These are phyloP conservation scores for Drosophila repletoides DNA, from an alignment of 1,140 invertebrate genomes.

Conservation along the genomic window DNA sequence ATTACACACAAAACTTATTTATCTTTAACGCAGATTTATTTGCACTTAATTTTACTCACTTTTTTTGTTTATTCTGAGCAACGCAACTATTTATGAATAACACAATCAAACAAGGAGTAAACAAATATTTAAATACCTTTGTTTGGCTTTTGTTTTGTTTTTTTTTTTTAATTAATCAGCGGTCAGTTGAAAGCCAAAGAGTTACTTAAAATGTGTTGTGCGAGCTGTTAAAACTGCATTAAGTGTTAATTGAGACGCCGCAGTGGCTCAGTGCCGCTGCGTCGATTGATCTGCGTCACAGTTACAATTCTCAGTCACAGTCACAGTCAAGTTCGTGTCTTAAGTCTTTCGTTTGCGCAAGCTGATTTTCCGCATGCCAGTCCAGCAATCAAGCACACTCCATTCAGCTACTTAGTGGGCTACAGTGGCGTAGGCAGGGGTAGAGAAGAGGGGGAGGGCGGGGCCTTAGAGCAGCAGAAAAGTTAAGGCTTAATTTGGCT, in stretches of 20 bases:
- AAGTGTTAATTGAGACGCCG: conserved; percentile 42
- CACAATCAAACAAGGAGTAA: conserved; percentile 18
- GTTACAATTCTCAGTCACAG: conserved; percentile 1
- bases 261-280: no score
- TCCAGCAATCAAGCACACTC: conserved; percentile 7
- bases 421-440: no score
- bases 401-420: not conserved
- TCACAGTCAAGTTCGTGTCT: conserved; percentile 57
- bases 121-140: conserved; percentile 16
- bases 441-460: no score
- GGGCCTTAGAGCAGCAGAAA: no score
- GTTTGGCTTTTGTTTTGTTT: conserved; percentile 1
- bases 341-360: conserved; percentile 55
- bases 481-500: no score
- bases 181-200: conserved; percentile 7
- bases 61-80: not conserved
- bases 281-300: conserved; percentile 40
- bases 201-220: conserved; percentile 4
- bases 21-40: conserved; percentile 15
- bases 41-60: conserved; percentile 4
- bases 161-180: conserved; percentile 9
- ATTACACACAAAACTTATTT: conserved; percentile 25
- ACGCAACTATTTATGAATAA: not conserved
- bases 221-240: conserved; percentile 41
- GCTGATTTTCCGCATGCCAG: conserved; percentile 66